A percentile compares a stretch with the other conserved stretches of the same genome.
Evolutionary conservation across 2,888 invertebrate genomes (phyloP).

Genomic region (Drosophila tanythrix): DNA sequence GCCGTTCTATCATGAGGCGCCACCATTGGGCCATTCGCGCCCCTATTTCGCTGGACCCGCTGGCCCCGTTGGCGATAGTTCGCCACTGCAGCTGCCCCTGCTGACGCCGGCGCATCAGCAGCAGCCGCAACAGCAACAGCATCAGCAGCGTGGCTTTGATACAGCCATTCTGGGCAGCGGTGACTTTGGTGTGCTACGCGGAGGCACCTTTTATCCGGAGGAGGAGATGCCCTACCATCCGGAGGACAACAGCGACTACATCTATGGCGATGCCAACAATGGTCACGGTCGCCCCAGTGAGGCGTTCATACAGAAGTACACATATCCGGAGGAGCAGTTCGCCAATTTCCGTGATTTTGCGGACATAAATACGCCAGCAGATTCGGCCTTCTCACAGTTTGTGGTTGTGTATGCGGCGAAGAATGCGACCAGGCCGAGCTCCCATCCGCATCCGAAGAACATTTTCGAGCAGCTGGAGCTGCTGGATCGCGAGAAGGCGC

Average conservation of each 20-base stretch:
- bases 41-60: conserved; percentile 87
- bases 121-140: conserved; percentile 47
- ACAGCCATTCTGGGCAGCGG: conserved; percentile 91
- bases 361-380: conserved; percentile 93
- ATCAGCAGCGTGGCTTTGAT: conserved; percentile 85
- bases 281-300: conserved; percentile 90
- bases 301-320: conserved; percentile 87
- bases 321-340: conserved; percentile 93
- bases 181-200: conserved; percentile 93
- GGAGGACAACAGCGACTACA: conserved; percentile 86
- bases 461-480: conserved; percentile 92
- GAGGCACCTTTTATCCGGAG: conserved; percentile 93
- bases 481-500: conserved; percentile 87
- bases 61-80: conserved; percentile 64
- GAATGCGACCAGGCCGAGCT: conserved; percentile 87
- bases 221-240: conserved; percentile 88
- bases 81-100: conserved; percentile 53
- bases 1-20: conserved; percentile 88
- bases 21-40: conserved; percentile 87
- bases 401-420: conserved; percentile 94
- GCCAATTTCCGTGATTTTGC: conserved; percentile 96
- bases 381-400: conserved; percentile 92
- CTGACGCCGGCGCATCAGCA: conserved; percentile 47
- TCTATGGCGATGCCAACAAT: conserved; percentile 87
- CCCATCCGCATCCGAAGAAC: conserved; percentile 88